A percentile compares a stretch with the other conserved stretches of the same genome.
Evolutionary conservation across 1,140 invertebrate genomes (phyloP).

Genomic region (Leptonema lineaticorne): DNA sequence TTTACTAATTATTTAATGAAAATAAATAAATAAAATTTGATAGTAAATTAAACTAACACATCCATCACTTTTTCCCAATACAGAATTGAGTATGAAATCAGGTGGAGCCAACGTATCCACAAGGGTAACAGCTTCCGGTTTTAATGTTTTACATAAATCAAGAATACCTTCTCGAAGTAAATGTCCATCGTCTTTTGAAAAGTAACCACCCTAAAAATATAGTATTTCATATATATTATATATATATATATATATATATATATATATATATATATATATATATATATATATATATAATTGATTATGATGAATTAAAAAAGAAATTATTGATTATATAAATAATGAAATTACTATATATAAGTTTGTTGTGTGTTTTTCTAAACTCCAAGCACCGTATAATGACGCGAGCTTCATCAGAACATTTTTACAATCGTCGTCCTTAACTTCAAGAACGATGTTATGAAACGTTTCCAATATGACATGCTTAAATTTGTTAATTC

Average conservation of each 20-base stretch:
- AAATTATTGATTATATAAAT: not conserved
- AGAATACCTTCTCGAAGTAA: conserved; percentile 65
- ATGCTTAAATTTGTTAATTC: conserved; percentile 50
- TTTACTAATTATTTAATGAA: too few relatives aligned
- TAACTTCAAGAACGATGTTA: conserved; percentile 52
- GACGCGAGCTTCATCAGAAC: conserved; percentile 64
- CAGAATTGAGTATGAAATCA: conserved; percentile 82
- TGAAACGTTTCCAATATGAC: conserved; percentile 62
- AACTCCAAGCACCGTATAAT: conserved; percentile 66
- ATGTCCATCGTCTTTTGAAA: not conserved
- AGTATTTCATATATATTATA: too few relatives aligned
- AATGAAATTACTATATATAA: conserved; percentile 15
- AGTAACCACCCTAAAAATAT: conserved; percentile 43
- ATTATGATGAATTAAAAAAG: not conserved
- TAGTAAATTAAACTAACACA: conserved; percentile 57
- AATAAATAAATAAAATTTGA: not conserved
- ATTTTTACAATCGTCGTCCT: conserved; percentile 50
- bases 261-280: too few relatives aligned
- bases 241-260: too few relatives aligned
- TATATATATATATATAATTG: not conserved
- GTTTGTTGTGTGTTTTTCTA: conserved; percentile 68
- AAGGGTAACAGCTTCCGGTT: conserved; percentile 73
- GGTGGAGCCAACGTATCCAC: conserved; percentile 85
- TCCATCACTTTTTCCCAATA: conserved; percentile 78
- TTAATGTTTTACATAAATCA: conserved; percentile 68